These are phyloP conservation scores for Lanius collurio DNA, from an alignment of 2,113 vertebrate species.

Conservation along the genomic window DNA sequence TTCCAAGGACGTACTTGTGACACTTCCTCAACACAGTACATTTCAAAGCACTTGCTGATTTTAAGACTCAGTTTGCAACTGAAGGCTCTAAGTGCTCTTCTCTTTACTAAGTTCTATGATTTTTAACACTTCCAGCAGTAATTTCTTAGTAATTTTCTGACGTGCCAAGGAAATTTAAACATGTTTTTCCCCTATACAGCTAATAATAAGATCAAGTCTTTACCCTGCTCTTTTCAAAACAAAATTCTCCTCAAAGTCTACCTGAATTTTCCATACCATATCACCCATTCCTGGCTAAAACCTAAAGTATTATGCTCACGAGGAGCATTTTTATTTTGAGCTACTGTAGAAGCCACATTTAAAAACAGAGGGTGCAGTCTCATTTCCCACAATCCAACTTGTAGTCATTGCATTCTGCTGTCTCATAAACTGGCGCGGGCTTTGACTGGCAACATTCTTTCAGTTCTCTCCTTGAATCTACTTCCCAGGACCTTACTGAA, in stretches of 20 bases:
- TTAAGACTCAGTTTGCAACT: not conserved
- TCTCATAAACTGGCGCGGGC: not conserved
- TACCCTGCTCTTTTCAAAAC: not conserved
- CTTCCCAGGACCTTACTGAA: not conserved
- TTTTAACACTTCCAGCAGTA: not conserved
- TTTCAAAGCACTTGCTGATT: not conserved
- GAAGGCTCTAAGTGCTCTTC: not conserved
- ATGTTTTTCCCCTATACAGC: not conserved
- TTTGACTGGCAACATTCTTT: not conserved
- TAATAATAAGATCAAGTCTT: not conserved
- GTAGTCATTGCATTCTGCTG: not conserved
- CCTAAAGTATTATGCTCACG: not conserved
- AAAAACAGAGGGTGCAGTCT: not conserved
- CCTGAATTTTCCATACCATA: not conserved
- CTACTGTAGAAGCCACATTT: not conserved
- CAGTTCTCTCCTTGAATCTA: not conserved
- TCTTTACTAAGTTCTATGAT: not conserved
- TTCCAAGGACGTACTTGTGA: not conserved
- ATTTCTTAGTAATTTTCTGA: not conserved
- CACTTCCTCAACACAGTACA: rapidly evolving
- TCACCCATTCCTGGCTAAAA: not conserved
- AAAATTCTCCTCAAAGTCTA: not conserved
- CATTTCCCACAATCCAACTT: not conserved
- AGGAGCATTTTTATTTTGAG: not conserved
- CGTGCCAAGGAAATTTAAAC: not conserved